phyloP scores from a whole-genome alignment of 2,797 vertebrate species.

The Centroberyx gerrardi region DNA sequence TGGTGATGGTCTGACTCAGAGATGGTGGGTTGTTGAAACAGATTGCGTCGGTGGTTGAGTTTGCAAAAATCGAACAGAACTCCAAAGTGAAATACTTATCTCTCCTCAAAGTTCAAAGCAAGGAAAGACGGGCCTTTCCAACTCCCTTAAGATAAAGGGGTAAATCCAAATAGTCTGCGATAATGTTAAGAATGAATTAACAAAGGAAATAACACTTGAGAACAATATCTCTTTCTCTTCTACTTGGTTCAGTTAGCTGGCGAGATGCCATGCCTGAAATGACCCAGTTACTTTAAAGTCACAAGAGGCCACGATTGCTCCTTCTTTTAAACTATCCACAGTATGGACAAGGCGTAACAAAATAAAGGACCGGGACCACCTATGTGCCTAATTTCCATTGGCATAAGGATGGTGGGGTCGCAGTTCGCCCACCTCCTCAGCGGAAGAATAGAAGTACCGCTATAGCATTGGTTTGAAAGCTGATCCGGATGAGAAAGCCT shows the following conservation, averaged over 20 bases:
- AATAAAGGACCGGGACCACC: not conserved
- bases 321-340: not conserved
- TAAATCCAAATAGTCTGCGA: slow-evolving; percentile 8
- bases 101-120: not conserved
- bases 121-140: not conserved
- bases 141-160: not conserved
- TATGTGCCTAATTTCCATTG: not conserved
- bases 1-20: not conserved
- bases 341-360: not conserved
- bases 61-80: not conserved
- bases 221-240: not conserved
- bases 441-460: slow-evolving; percentile 41
- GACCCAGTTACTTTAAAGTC: not conserved
- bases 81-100: not conserved
- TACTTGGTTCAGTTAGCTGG: not conserved
- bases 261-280: not conserved
- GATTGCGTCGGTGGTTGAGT: slow-evolving; percentile 1
- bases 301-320: not conserved
- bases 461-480: slow-evolving; percentile 64
- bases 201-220: not conserved
- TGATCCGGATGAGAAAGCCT: slow-evolving; percentile 78
- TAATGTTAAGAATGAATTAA: not conserved
- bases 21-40: not conserved
- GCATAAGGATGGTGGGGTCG: not conserved
- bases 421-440: slow-evolving; percentile 13